A percentile compares a stretch with the other conserved stretches of the same genome.
Conservation (phyloP, 64 coral and sea anemone genomes). For the Porites lutea region DNA sequence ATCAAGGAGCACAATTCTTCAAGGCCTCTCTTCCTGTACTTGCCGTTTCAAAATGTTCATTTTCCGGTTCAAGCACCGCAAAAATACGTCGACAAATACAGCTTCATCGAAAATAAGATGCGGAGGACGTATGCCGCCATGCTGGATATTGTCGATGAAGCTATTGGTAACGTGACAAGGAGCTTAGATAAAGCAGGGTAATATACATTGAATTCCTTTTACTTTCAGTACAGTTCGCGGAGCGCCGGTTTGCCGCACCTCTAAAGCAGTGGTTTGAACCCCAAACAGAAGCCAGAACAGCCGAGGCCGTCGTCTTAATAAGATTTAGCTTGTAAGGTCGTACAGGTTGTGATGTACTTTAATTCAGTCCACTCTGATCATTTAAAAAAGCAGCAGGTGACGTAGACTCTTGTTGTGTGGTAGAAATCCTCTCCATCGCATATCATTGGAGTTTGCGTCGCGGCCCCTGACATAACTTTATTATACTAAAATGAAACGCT, state of each 20-base stretch:
- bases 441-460: no score
- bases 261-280: no score
- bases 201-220: background rate
- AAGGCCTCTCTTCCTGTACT: constrained; percentile 60
- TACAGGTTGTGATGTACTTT: no score
- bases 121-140: constrained; percentile 57
- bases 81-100: constrained; percentile 50
- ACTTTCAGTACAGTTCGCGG: background rate
- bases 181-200: constrained; percentile 43
- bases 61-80: constrained; percentile 51
- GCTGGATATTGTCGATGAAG: constrained; percentile 50
- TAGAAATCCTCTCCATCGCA: no score
- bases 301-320: no score
- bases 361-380: no score
- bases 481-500: no score
- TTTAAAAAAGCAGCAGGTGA: no score
- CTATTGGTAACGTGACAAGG: constrained; percentile 57
- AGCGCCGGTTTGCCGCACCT: background rate
- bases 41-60: constrained; percentile 81
- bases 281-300: no score
- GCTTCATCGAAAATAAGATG: constrained; percentile 34
- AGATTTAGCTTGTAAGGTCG: no score
- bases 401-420: no score
- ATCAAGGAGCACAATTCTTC: constrained; percentile 48
- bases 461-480: no score